Conservation (phyloP, 2,888 invertebrate genomes). For the Sesia bembeciformis region DNA sequence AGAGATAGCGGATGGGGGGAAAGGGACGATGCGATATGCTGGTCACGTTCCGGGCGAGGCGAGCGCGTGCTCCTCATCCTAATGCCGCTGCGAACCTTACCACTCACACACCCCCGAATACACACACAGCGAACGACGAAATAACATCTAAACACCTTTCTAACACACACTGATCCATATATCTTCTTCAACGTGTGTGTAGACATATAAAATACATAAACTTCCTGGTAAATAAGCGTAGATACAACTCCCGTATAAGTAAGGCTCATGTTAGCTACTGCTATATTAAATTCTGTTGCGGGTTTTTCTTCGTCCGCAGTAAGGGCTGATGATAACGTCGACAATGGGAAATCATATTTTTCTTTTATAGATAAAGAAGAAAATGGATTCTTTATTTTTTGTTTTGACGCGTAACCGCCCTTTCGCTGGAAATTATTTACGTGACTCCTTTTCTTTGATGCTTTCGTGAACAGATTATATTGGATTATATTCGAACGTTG, state of each 20-base stretch:
- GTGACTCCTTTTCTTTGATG: conserved; percentile 21
- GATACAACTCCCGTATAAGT: conserved; percentile 59
- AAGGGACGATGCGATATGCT: conserved; percentile 69
- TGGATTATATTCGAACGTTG: neutral
- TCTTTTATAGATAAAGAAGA: conserved; percentile 34
- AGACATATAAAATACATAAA: conserved; percentile 58
- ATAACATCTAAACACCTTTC: conserved; percentile 41
- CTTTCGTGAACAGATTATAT: neutral
- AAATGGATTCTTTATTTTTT: conserved; percentile 41
- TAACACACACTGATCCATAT: conserved; percentile 20
- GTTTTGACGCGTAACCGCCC: conserved; percentile 27
- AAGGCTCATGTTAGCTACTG: conserved; percentile 44
- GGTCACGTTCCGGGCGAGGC: conserved; percentile 70
- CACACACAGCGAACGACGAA: conserved; percentile 31
- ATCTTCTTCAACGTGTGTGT: conserved; percentile 33
- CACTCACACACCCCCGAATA: conserved; percentile 50
- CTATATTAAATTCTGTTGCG: conserved; percentile 67
- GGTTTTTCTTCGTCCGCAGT: conserved; percentile 40
- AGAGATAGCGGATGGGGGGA: conserved; percentile 53
- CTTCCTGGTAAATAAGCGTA: conserved; percentile 68
- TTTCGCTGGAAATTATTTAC: conserved; percentile 34
- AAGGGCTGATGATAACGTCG: conserved; percentile 44
- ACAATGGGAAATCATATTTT: conserved; percentile 55
- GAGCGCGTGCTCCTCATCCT: conserved; percentile 69
- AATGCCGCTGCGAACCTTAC: conserved; percentile 55